Evolutionary conservation across 2,888 invertebrate genomes (phyloP).

Genomic region (Aproaerema taeniolella): DNA sequence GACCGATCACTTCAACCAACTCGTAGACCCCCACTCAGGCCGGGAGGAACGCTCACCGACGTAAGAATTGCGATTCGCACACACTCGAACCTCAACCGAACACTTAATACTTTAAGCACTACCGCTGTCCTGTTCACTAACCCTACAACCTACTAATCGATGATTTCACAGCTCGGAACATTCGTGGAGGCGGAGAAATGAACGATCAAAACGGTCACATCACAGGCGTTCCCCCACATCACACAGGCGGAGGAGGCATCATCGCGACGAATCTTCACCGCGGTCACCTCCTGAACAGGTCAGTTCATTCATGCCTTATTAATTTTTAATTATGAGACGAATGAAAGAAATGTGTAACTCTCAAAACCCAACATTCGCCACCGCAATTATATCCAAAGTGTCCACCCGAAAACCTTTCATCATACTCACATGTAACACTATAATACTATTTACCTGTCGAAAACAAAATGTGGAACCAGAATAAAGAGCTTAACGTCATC

Average conservation of each 20-base stretch:
- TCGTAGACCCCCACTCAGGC: slow-evolving; percentile 50
- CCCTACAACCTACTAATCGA: slow-evolving; percentile 75
- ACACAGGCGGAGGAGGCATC: slow-evolving; percentile 83
- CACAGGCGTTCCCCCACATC: slow-evolving; percentile 89
- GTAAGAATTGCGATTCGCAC: slow-evolving; percentile 52
- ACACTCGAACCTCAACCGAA: slow-evolving; percentile 45
- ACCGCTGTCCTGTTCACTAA: slow-evolving; percentile 56
- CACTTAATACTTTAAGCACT: slow-evolving; percentile 35
- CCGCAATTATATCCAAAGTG: slow-evolving; percentile 50
- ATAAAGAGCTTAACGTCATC: slow-evolving; percentile 65
- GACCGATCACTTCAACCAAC: slow-evolving; percentile 49
- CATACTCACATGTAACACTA: slow-evolving; percentile 24
- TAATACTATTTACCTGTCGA: slow-evolving; percentile 36
- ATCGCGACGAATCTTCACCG: slow-evolving; percentile 67
- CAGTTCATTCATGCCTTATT: slow-evolving; percentile 51
- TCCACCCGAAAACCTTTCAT: slow-evolving; percentile 58
- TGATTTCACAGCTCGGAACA: slow-evolving; percentile 85
- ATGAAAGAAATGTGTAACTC: slow-evolving; percentile 43
- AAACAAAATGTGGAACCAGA: slow-evolving; percentile 65
- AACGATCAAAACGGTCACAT: slow-evolving; percentile 91
- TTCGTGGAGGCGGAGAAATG: slow-evolving; percentile 87
- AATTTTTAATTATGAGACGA: slow-evolving; percentile 37
- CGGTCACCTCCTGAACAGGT: slow-evolving; percentile 72
- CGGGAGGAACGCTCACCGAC: slow-evolving; percentile 51
- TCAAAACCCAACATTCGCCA: slow-evolving; percentile 49